Base-by-base conservation (phyloP, 2,888 invertebrate genomes). In the Synergus laeviventris region DNA sequence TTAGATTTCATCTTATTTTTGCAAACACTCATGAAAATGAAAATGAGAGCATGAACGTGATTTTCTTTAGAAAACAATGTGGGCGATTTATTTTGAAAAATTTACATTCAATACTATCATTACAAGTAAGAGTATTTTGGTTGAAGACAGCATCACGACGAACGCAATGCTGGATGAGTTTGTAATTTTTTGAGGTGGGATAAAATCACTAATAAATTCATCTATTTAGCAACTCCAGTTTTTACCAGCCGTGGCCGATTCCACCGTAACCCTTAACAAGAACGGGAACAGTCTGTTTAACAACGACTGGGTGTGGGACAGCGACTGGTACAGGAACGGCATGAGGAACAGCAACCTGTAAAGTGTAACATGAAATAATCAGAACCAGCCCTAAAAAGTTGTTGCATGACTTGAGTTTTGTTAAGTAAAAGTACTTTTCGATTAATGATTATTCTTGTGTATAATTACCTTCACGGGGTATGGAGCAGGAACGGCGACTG, bases 261-360 rank as follows among this genome's bases (percentile, higher is more conserved):
- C 80, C n/a, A n/a, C n/a, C 81, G 39, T 84, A 78, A 36, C 78
- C 81, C 79, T 86, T 78, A 14, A 82, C 85, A 78, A 87, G 82
- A 77, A 92, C 88, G 56, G 91, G 91, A 42, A 90, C 87, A 73
- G 85, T 78, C 74, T 90, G 85, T 74, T 88, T 89, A 75, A 94
- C 92, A 75, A 92, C 89, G 14, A 94, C 93, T 0, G 94, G 94
- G 0, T 93, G 92, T 16, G 94, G 93, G 2, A 94, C 93, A n/a
- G 91, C 90, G 54, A 92, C 92, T 76, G 93, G 92, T 9, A 94
- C 94, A 24, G 94, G 93, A 56, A 91, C 89, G 16, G 89, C 85
- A 81, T 90, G 91, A 78, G 89, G 81, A 2, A 92, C 91, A 70
- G 91, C 88, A 8, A 91, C 91, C 84, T 90, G 84, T 21, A 86